phyloP scores from a whole-genome alignment of 2,113 vertebrate genomes.

The Paracanthobrama guichenoti region DNA sequence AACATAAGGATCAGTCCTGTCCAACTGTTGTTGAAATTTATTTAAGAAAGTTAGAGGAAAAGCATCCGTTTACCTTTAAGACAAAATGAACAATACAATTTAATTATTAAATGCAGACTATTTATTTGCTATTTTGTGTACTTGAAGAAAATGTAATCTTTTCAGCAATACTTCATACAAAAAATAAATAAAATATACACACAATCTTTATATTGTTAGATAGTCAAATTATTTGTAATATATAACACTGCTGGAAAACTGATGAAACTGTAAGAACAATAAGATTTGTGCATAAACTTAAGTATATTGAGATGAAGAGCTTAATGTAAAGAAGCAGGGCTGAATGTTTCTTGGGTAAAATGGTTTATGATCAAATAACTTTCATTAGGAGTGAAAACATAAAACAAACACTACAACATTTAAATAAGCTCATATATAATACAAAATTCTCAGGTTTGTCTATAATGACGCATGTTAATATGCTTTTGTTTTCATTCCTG shows the following conservation, averaged over 20 bases:
- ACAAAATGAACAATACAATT: not conserved
- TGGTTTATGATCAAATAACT: not conserved
- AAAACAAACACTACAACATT: not conserved
- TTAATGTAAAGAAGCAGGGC: not conserved
- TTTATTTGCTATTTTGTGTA: not conserved
- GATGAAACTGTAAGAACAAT: not conserved
- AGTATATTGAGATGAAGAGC: not conserved
- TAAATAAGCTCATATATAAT: not conserved
- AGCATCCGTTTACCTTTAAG: not conserved
- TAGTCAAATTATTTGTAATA: no score
- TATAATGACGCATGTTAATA: not conserved
- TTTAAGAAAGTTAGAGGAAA: not conserved
- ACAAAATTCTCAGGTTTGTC: not conserved
- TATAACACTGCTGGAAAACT: no score
- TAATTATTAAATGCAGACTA: not conserved
- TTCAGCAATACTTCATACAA: not conserved
- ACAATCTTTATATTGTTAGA: no score
- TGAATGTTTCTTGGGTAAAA: not conserved
- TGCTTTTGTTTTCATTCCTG: constrained; percentile 34
- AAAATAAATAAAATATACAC: no score
- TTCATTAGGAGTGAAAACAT: not conserved
- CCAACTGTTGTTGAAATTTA: not conserved
- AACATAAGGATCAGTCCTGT: not conserved
- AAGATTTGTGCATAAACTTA: not conserved
- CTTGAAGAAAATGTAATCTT: not conserved